Base-by-base conservation (phyloP, 1,140 invertebrate genomes). In the Brachionus rotundiformis region DNA sequence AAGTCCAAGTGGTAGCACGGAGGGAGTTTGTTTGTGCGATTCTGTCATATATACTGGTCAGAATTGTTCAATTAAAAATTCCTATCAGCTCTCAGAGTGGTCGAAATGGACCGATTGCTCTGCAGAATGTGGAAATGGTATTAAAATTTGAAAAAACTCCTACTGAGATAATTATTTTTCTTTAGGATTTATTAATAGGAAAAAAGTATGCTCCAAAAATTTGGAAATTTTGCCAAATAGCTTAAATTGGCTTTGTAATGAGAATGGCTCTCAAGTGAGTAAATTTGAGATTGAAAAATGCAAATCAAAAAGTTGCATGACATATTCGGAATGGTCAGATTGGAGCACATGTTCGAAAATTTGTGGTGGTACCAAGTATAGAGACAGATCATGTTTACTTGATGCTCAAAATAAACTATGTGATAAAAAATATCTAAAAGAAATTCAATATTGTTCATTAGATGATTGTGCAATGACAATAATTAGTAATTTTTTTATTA, bases 51-150 rank as follows among this genome's bases (percentile, higher is more conserved):
- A 54, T 8, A 13, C 5, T n/a, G 76, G 76, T 3, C 27, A 36
- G n/a, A 41, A 54, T 39, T 79, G 76, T 63, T 79, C 76, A 11
- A 36, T 19, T 25, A 63, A 36, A 33, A 27, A 29, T 10, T 41
- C 8, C 0, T 79, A 79, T 63, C 29, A 79, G 31, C 5, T 36
- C 11, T 59, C 76, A 6, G 91, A 92, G 29, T 95, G 92, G 88
- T 90, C 90, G 0, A 85, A 90, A 13, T 95, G 93, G 93, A 92
- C 91, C 19, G 86, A 90, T 1, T 95, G 94, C 87, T 94, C 93
- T 0, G 94, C 93, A 39, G 91, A 90, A 10, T 95, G 94, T 86
- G 94, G 94, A 13, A 95, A 95, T 89, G 94, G 94, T 2, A 89
- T 94, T 54, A 90, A 92, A 83, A 94, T 94, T 91, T 90, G 94